A percentile compares a stretch with the other conserved stretches of the same genome.
These are phyloP conservation scores for Drosophila baimaii DNA, from an alignment of 1,140 invertebrate genomes.

Conservation along the genomic window DNA sequence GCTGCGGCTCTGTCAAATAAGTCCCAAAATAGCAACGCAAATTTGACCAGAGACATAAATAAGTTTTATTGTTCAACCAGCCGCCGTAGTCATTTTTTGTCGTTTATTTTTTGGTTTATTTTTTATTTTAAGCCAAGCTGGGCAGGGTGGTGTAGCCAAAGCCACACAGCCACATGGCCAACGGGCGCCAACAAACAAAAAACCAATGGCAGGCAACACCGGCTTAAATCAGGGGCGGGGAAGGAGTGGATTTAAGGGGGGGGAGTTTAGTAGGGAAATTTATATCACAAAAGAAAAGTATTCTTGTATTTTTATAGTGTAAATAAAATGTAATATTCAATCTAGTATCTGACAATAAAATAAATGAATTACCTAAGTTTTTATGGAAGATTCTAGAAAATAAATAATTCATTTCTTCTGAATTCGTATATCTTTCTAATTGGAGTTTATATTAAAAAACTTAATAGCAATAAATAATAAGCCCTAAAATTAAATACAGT, in stretches of 20 bases:
- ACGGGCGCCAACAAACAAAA: conserved; percentile 39
- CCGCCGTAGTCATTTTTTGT: conserved; percentile 20
- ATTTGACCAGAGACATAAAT: conserved; percentile 82
- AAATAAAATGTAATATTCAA: too few species aligned
- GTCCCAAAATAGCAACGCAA: conserved; percentile 78
- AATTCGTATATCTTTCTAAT: too few species aligned
- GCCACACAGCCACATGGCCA: conserved; percentile 57
- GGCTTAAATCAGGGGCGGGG: neutral
- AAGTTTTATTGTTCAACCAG: conserved; percentile 78
- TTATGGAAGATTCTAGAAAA: too few species aligned
- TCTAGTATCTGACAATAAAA: too few species aligned
- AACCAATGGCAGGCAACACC: conserved; percentile 9
- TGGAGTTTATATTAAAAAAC: too few species aligned
- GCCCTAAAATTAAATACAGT: too few species aligned
- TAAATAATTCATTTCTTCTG: too few species aligned
- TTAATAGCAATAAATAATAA: too few species aligned
- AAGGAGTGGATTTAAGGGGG: neutral
- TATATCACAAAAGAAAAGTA: neutral
- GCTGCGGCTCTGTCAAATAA: conserved; percentile 78
- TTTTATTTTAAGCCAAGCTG: conserved; percentile 12
- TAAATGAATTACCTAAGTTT: too few species aligned
- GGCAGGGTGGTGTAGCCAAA: conserved; percentile 55
- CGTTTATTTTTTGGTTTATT: conserved; percentile 18
- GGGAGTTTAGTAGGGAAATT: neutral
- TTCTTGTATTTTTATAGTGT: too few species aligned